Conservation (phyloP, 2,888 invertebrate genomes). For the Synergus laeviventris region DNA sequence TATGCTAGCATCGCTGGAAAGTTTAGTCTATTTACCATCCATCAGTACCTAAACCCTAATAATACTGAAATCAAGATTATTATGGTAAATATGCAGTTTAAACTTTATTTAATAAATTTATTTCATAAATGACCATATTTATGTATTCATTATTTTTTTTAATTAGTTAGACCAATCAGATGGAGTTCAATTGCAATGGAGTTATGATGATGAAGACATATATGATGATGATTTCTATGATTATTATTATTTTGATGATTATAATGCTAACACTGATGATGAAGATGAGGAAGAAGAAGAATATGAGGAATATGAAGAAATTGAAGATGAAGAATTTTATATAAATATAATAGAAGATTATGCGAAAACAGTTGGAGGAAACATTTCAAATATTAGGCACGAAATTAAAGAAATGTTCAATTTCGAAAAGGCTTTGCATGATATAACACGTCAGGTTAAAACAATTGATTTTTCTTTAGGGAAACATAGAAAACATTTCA, state of each 20-base stretch:
- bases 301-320: constrained; percentile 6
- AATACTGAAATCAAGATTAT: constrained; percentile 39
- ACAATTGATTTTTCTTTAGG: not conserved
- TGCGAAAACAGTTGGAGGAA: not conserved
- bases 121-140: no score
- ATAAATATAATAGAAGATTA: constrained; percentile 19
- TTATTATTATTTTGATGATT: not conserved
- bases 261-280: not conserved
- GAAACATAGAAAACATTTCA: not conserved
- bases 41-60: constrained; percentile 10
- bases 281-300: not conserved
- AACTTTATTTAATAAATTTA: constrained; percentile 16
- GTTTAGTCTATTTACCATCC: constrained; percentile 41
- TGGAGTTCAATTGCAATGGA: not conserved
- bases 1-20: constrained; percentile 47
- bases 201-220: not conserved
- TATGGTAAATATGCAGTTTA: constrained; percentile 14
- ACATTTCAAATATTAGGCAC: not conserved
- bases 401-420: not conserved
- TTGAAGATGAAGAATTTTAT: not conserved
- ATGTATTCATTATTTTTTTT: no score
- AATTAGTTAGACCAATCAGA: not conserved
- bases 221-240: constrained; percentile 1
- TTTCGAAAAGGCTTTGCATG: not conserved
- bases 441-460: not conserved